Base-by-base conservation (phyloP, 1,140 invertebrate genomes). In the Drosophila ironensis region DNA sequence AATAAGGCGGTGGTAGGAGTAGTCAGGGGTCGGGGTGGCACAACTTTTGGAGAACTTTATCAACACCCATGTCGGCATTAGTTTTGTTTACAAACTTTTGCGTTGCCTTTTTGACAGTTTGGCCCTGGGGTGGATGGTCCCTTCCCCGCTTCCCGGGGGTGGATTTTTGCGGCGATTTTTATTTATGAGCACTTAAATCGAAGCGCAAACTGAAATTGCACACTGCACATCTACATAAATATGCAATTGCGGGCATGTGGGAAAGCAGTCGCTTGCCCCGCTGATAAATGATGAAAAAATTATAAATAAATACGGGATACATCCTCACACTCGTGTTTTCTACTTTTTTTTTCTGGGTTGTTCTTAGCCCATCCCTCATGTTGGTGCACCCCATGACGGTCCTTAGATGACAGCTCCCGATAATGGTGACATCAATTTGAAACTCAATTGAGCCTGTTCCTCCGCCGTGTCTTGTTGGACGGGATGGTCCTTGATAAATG, bases 51-150 rank as follows among this genome's bases (percentile, higher is more conserved):
- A 84, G 80, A 86, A 88, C 72, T 89, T 89, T 89, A 88, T 89
- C 87, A 89, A 88, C 87, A 89, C 87, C 87, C 87, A 89, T 89
- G 87, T 89, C 77, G 87, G 87, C 78, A 88, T 89, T 89, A 84
- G 87, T 88, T 88, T 82, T 88, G 87, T 88, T 88, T 88, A 87
- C 87, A 88, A 88, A 88, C 87, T 84, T 87, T 33, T 88, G 66
- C 72, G 78, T 74, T 88, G 78, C 86, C 76, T 80, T 88, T 84
- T 87, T 87, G 81, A 87, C 82, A 87, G 84, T 61, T 73, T 28
- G 53, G 33, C 12, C 33, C 24, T 14, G 47, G 48, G 38, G 54
- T 57, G 37, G 52, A 20, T 30, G 40, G 48, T 27, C 41, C 22
- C 42, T 30, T 14, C 11, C 12, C 24, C 48, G 19, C 2, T 16